Base-by-base conservation (phyloP, 2,888 invertebrate species). In the Entomobrya multifasciata region DNA sequence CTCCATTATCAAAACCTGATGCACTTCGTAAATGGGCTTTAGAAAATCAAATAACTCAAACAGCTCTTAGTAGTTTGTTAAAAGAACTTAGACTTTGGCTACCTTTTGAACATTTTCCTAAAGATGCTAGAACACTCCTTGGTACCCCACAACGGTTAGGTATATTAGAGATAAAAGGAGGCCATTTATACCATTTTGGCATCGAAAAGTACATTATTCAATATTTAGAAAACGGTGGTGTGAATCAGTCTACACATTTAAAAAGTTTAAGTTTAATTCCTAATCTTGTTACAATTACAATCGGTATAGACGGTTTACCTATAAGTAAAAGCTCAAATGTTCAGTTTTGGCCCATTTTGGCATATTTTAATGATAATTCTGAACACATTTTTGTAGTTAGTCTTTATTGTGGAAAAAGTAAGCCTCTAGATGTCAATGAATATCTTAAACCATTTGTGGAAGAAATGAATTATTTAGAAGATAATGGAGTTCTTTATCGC, bases 321-420 rank as follows among this genome's bases (percentile, higher is more conserved):
- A 36, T 86, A 11, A 41, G 22, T n/a, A 62, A 25, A 36, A 52
- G 52, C 25, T 65, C 65, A 11, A 74, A 55, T 8, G 1, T 22
- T 15, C 74, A 76, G 15, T 80, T 86, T 52, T 81, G 86, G 86
- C 86, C 86, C 1, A 62, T 86, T 41, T n/a, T 86, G 22, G 60
- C 52, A n/a, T 27, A n/a, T n/a, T n/a, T 22, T 25, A n/a, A 65
- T 27, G 52, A 74, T 52, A 1, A 60, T 27, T 22, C 17, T 62
- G 17, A 11, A 0, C 0, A 27, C 36, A 36, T 5, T 13, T 25
- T 62, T 83, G 0, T 47, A 57, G 22, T 36, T 60, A n/a, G 20
- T 25, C 41, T 77, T 15, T 85, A 60, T 67, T 85, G 55, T 77
- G 85, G 85, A 55, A 10, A 55, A 62, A 85, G n/a, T n/a, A n/a